Percentiles rank a stretch among this genome's conserved stretches.
These are phyloP conservation scores for Conomelus anceps DNA, from an alignment of 2,888 invertebrate species.

Conservation along the genomic window DNA sequence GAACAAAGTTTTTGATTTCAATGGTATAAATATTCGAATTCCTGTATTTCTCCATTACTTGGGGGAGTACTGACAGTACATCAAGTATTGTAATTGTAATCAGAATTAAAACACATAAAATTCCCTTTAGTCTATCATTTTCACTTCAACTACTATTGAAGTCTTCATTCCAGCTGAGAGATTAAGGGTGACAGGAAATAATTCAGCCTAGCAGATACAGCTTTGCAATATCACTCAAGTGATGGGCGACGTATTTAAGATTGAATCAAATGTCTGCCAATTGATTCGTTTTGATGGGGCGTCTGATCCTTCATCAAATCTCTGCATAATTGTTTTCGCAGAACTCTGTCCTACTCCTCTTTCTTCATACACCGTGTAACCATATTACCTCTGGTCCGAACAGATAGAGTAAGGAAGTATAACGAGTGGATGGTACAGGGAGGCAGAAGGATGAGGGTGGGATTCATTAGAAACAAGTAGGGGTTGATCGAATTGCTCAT, in stretches of 20 bases:
- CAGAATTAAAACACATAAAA: too few species aligned
- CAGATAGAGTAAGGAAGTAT: neutral
- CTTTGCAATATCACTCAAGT: neutral
- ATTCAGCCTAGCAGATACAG: neutral
- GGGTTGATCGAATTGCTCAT: neutral
- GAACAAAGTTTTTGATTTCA: too few species aligned
- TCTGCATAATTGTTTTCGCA: neutral
- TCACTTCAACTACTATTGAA: neutral
- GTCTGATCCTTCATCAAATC: neutral
- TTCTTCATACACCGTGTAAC: neutral
- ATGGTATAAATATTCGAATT: too few species aligned
- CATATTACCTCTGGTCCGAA: neutral
- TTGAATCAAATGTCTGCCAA: neutral
- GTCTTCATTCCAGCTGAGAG: neutral
- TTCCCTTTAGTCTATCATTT: neutral
- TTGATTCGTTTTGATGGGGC: neutral
- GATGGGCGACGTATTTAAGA: neutral
- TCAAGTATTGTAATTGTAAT: too few species aligned
- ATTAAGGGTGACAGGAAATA: neutral
- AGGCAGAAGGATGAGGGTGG: neutral
- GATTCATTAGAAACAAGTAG: neutral
- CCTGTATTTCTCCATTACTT: too few species aligned
- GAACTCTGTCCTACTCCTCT: neutral
- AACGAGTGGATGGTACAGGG: neutral
- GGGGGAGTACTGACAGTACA: too few species aligned